A percentile compares a stretch with the other conserved stretches of the same genome.
phyloP scores from a whole-genome alignment of 2,113 vertebrate species.

The Ochotona curzoniae region DNA sequence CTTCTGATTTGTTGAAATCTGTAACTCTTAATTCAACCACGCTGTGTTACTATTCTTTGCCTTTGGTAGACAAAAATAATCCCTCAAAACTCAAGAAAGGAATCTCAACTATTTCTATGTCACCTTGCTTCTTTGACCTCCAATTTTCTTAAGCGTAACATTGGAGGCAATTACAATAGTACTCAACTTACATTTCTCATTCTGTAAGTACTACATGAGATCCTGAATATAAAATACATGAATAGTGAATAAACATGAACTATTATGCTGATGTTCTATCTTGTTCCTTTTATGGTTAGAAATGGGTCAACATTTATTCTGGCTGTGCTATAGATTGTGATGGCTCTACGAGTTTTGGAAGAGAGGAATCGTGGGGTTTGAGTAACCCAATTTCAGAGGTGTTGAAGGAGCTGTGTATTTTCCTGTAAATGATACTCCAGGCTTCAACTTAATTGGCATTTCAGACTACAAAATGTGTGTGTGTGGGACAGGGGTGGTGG shows the following conservation, averaged over 20 bases:
- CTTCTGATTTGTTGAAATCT: background rate
- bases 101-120: background rate
- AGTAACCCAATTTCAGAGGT: background rate
- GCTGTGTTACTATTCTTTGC: background rate
- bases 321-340: no score
- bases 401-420: background rate
- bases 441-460: background rate
- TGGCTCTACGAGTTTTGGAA: slow-evolving; percentile 37
- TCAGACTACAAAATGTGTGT: background rate
- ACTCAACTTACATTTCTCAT: background rate
- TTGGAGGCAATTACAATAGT: background rate
- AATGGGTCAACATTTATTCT: background rate
- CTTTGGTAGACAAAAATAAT: background rate
- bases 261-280: background rate
- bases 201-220: background rate
- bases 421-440: background rate
- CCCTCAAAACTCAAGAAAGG: background rate
- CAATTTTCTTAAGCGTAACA: background rate
- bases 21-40: background rate
- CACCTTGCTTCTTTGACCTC: background rate
- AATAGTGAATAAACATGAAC: background rate
- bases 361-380: background rate
- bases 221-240: background rate
- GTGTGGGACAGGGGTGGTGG: background rate
- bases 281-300: background rate